phyloP scores from a whole-genome alignment of 2,797 vertebrate species.

The Amphiprion clarkii region DNA sequence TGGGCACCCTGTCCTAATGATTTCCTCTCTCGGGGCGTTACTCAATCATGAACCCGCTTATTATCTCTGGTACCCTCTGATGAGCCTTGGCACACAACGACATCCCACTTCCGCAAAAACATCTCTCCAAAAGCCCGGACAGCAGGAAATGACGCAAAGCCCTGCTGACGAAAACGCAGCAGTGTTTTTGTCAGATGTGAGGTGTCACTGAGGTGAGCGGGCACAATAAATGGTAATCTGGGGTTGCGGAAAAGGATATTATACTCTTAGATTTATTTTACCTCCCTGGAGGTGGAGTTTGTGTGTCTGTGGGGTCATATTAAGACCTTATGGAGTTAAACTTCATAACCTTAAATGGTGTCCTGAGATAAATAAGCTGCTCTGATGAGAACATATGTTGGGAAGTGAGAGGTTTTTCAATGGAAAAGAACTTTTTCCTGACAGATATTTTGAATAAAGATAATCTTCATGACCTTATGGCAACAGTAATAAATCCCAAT shows the following conservation, averaged over 20 bases:
- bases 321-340: no score
- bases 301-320: background rate
- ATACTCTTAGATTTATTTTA: background rate
- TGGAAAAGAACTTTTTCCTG: background rate
- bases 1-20: conserved; percentile 57
- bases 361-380: background rate
- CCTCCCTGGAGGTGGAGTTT: background rate
- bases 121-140: conserved; percentile 48
- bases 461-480: background rate
- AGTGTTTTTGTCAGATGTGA: conserved; percentile 47
- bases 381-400: background rate
- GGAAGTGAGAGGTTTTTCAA: background rate
- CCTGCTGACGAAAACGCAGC: conserved; percentile 46
- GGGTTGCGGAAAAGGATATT: background rate
- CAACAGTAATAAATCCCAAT: background rate
- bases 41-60: conserved; percentile 58
- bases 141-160: conserved; percentile 78
- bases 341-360: conserved; percentile 1
- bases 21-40: conserved; percentile 71
- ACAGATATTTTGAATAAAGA: background rate
- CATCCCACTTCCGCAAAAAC: conserved; percentile 79
- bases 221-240: conserved; percentile 18
- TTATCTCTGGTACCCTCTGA: conserved; percentile 73
- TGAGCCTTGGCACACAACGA: conserved; percentile 63
- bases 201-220: conserved; percentile 45